Base-by-base conservation (phyloP, 2,888 invertebrate species). In the Pasiphila rectangulata region DNA sequence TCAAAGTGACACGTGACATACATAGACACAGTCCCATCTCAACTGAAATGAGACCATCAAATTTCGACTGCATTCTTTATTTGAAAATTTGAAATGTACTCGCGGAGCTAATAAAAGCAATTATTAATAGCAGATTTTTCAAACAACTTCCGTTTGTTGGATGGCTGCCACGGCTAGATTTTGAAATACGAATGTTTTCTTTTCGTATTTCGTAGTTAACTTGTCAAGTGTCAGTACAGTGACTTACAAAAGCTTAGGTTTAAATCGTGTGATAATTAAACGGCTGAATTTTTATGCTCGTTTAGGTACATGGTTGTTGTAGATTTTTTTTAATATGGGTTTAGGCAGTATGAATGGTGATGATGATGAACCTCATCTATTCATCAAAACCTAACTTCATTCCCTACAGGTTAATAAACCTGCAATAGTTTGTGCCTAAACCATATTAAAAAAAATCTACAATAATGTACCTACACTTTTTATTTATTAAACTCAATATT, bases 81-180 rank as follows among this genome's bases (percentile, higher is more conserved):
- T 34, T 32, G 20, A 30, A 47, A 37, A 29, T 25, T 45, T 38
- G n/a, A n/a, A n/a, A n/a, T n/a, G n/a, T 34, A 12, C 40, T 20
- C n/a, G n/a, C n/a, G 25, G 10, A 29, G 40, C 39, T 70, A 67
- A 69, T 70, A 70, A 72, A 69, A 71, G 60, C 57, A 67, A n/a
- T 72, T 71, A 72, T 51, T 63, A 67, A 70, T 58, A 64, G 46
- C 57, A 46, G 35, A 63, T 57, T 20, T 58, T 59, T 63, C 64
- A 61, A 42, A 44, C 44, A 50, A 50, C 45, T 49, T 51, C 49
- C 50, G 54, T 61, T 57, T 38, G 12, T 27, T 50, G 49, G 49
- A 41, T 19, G 2, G 13, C 4, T 45, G 49, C 49, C 49, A 50
- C 7, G 16, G 6, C 12, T 7, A 21, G 21, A 7, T 32, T 32